Evolutionary conservation across 2,888 invertebrate species (phyloP), one percentile per base, ranked within the genome.

Genomic region (Noctua pronuba): DNA sequence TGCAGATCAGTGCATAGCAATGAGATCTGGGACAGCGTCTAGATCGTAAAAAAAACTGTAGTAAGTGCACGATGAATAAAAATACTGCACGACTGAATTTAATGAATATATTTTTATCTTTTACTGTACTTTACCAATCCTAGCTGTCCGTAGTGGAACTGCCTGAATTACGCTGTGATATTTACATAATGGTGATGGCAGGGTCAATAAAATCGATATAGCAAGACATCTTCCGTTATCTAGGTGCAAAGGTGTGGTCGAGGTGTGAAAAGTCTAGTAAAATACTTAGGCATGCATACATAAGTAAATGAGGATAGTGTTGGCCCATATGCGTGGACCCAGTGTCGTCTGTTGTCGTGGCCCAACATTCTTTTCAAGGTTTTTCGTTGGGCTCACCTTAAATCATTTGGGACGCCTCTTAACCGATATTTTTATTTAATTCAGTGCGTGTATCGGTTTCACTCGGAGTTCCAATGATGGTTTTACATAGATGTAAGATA

Each of bases 291-390:
- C n/a, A n/a, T 62, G 31, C 52, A 65, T 67, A 18, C 28, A 24
- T 44, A 75, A 16, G 21, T 74, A 28, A 46, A 60, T 49, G 28
- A 38, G 68, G 10, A 31, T 49, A 31, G 38, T 62, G 8, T 62
- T 75, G 28, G 1, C 21, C n/a, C 52, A 44, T 64, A 55, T 38
- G 0, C 10, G 4, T 8, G 21, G n/a, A 62, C 13, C 3, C 16
- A 65, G 46, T 38, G 8, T 44, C 64, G 69, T 73, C 28, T 24
- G 49, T 8, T 67, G 28, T 75, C 44, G 80, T 80, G 83, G 89
- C 88, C 81, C 86, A 35, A 85, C 86, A 87, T 85, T 85, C n/a
- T 73, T 68, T 71, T 80, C 81, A 87, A 88, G 83, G 88, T 79
- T 86, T 80, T 81, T 64, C 60, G 8, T 35, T 35, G 18, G 55